Conservation (phyloP, 2,797 vertebrate genomes). For the Sebastes flavidus region DNA sequence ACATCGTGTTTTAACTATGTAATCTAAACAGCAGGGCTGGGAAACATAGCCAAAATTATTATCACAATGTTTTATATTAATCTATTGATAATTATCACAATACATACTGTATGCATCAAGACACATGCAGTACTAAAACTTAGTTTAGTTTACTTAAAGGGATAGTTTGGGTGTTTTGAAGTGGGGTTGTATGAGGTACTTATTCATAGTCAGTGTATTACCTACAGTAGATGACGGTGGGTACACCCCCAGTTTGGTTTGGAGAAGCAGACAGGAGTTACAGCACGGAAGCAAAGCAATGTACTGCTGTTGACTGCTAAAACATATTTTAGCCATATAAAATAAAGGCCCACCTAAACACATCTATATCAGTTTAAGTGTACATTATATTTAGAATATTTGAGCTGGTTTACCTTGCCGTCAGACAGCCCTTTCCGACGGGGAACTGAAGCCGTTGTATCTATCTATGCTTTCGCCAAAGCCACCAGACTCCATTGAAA, state of each 20-base stretch:
- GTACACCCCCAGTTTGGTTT: too few relatives aligned
- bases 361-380: not conserved
- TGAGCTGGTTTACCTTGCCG: fast-evolving
- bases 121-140: not conserved
- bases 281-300: too few relatives aligned
- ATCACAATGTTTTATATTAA: not conserved
- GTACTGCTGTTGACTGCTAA: too few relatives aligned
- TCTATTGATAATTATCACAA: not conserved
- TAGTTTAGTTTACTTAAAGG: not conserved
- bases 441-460: not conserved
- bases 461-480: fast-evolving
- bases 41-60: not conserved
- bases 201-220: too few relatives aligned
- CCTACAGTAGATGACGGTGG: too few relatives aligned
- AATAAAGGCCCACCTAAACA: too few relatives aligned
- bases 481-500: not conserved
- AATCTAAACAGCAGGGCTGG: not conserved
- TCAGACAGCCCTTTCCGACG: fast-evolving
- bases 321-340: too few relatives aligned
- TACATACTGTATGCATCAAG: not conserved
- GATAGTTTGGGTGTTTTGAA: not conserved
- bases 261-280: too few relatives aligned
- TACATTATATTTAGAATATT: not conserved
- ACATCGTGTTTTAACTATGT: not conserved
- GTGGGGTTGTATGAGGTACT: not conserved